phyloP scores from a whole-genome alignment of 2,888 invertebrate genomes.

The Caenorhabditis japonica region DNA sequence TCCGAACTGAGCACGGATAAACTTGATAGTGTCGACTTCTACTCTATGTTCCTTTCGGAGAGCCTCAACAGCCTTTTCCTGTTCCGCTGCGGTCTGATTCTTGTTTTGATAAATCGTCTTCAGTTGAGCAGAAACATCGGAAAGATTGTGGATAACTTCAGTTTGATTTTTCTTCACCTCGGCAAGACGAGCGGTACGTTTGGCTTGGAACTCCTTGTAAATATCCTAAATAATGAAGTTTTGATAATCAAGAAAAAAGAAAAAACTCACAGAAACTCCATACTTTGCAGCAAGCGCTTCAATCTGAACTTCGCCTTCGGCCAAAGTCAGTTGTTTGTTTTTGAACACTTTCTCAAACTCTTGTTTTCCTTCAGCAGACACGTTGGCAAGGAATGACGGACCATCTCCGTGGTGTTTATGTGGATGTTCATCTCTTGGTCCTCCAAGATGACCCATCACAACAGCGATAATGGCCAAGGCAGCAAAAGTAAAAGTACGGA shows the following conservation, averaged over 20 bases:
- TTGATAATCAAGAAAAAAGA: neutral
- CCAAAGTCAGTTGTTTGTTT: slow-evolving; percentile 45
- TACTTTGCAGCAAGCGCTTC: slow-evolving; percentile 51
- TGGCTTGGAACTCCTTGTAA: slow-evolving; percentile 50
- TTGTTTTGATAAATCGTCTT: slow-evolving; percentile 45
- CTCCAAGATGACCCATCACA: slow-evolving; percentile 6
- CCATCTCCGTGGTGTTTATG: slow-evolving; percentile 2
- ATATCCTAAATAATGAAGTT: slow-evolving; percentile 21
- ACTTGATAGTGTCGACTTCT: slow-evolving; percentile 13
- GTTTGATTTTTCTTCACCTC: slow-evolving; percentile 52
- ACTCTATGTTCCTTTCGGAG: slow-evolving; percentile 18
- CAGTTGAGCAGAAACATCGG: slow-evolving; percentile 34
- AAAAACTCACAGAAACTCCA: slow-evolving; percentile 41
- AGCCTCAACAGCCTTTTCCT: slow-evolving; percentile 21
- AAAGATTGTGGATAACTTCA: slow-evolving; percentile 39
- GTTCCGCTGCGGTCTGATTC: slow-evolving; percentile 33
- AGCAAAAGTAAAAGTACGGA: neutral
- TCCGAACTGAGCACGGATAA: slow-evolving; percentile 19
- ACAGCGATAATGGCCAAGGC: neutral
- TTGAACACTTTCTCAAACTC: slow-evolving; percentile 23
- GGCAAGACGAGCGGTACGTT: slow-evolving; percentile 40
- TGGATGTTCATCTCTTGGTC: slow-evolving; percentile 5
- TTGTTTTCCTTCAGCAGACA: slow-evolving; percentile 19
- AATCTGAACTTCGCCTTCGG: slow-evolving; percentile 33
- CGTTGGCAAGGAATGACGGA: slow-evolving; percentile 33